Base-by-base conservation (phyloP, 2,888 invertebrate species). In the Machimus atricapillus region DNA sequence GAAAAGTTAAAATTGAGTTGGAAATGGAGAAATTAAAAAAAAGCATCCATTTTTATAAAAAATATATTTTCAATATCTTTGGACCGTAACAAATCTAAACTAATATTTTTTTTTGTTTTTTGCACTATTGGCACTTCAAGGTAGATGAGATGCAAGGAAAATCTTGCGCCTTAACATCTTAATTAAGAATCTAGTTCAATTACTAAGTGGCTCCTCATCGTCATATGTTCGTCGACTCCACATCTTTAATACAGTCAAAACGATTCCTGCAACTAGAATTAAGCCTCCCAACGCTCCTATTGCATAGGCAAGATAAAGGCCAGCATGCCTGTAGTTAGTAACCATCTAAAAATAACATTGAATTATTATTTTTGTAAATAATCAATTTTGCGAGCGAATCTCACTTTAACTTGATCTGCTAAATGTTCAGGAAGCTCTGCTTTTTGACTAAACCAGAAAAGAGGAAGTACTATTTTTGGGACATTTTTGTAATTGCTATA, bases 361-460 rank as follows among this genome's bases (percentile, higher is more conserved):
- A 86, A 27, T 40, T 40, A 37, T 27, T 12, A 34, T 73, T 43
- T 73, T n/a, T n/a, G 14, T 43, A 56, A 46, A 3, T 56, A 79
- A 43, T 43, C 6, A 4, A 78, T 56, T 56, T 78, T 16, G 1
- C n/a, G 0, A 40, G 40, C 12, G 9, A 66, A 66, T 66, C 66
- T 27, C 23, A 93, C 92, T 90, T 89, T 92, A 1, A 92, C 91
- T 87, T 89, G 90, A 40, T 88, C 88, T 2, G 95, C 95, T 89
- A 95, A 94, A 37, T 94, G 93, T 5, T 94, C 92, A 66, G 94
- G 94, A 9, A 95, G 91, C 78, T 92, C 90, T 77, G 95, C 95
- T 89, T 94, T 93, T 91, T 97, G 96, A 0, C 94, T 93, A 92
- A 97, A 97, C 96, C 96, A 96, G 90, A 97, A 93, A 93, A 95